These are phyloP conservation scores for Antheraea yamamai DNA, from an alignment of 2,888 invertebrate genomes.

Conservation along the genomic window DNA sequence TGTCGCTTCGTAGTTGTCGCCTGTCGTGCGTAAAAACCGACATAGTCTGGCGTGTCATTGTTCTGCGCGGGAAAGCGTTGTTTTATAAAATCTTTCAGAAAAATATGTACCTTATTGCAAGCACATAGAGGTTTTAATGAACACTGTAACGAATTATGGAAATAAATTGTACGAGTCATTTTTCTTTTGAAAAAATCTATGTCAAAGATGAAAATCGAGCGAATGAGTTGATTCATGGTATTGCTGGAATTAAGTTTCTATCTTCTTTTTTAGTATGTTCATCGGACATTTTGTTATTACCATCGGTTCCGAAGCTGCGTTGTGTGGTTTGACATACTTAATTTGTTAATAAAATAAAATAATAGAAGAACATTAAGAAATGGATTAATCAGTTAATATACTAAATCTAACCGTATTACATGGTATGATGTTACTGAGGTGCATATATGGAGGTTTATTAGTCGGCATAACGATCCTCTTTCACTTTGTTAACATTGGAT, in stretches of 20 bases:
- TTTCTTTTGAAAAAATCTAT: slow-evolving; percentile 19
- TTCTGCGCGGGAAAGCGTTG: slow-evolving; percentile 25
- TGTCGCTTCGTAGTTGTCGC: slow-evolving; percentile 12
- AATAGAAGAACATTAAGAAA: neutral
- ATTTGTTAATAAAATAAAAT: neutral
- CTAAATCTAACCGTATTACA: too few species aligned
- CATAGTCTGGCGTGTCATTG: slow-evolving; percentile 24
- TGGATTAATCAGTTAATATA: neutral
- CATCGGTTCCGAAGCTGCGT: neutral
- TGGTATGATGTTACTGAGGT: too few species aligned
- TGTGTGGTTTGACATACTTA: neutral
- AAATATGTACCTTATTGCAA: slow-evolving; percentile 20
- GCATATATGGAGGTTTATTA: too few species aligned
- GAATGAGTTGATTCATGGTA: neutral
- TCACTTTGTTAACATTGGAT: too few species aligned
- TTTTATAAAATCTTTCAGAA: neutral
- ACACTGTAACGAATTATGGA: neutral
- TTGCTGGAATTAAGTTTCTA: neutral
- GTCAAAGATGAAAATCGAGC: slow-evolving; percentile 12
- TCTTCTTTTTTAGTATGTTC: neutral
- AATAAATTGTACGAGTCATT: slow-evolving; percentile 1
- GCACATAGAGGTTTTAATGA: neutral
- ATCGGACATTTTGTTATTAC: neutral
- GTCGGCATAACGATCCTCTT: too few species aligned
- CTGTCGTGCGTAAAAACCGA: slow-evolving; percentile 32